These are phyloP conservation scores for Acromyrmex heyeri DNA, from an alignment of 1,140 invertebrate species.

Conservation along the genomic window DNA sequence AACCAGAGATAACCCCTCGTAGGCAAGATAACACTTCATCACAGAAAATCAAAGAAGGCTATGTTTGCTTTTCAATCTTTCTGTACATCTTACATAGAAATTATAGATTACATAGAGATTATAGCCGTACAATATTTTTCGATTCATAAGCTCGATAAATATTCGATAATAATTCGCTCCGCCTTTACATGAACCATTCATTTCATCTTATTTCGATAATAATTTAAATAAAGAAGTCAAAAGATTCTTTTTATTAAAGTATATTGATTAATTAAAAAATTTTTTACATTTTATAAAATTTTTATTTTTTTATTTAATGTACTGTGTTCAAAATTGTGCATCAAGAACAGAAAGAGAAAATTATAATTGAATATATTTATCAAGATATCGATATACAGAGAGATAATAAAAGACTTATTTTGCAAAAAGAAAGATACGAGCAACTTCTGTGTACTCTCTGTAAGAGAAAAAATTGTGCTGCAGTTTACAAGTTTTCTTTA, in stretches of 20 bases:
- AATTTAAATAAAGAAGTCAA: background rate
- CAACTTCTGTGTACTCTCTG: background rate
- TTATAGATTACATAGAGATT: conserved; percentile 18
- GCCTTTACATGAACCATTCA: background rate
- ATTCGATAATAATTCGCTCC: background rate
- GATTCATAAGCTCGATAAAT: conserved; percentile 6
- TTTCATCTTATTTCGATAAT: background rate
- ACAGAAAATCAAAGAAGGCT: conserved; percentile 30
- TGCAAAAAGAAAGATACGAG: background rate
- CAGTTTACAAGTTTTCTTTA: background rate
- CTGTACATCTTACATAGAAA: conserved; percentile 31
- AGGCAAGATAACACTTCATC: conserved; percentile 22
- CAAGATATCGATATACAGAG: background rate
- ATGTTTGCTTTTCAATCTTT: conserved; percentile 32
- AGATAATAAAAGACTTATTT: background rate
- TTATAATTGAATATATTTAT: background rate
- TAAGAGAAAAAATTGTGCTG: background rate
- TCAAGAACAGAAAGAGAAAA: background rate
- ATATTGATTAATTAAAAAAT: background rate
- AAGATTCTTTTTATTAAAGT: background rate
- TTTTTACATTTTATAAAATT: background rate
- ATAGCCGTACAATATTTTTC: background rate
- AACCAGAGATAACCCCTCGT: conserved; percentile 68
- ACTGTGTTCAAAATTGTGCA: background rate
- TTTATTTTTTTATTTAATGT: background rate